Conservation (phyloP, 2,888 invertebrate species). For the Cistogaster globosa region DNA sequence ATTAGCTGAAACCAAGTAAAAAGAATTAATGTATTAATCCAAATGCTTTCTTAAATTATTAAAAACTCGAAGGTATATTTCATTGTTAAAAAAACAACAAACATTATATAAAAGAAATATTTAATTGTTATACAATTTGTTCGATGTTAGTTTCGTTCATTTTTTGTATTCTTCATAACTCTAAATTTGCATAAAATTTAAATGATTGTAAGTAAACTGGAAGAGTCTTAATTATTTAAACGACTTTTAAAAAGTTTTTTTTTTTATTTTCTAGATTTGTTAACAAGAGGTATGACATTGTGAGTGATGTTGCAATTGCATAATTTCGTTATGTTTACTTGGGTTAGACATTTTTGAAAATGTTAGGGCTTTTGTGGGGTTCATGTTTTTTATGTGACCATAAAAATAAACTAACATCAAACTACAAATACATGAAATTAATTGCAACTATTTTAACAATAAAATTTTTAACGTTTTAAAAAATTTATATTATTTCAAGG, state of each 20-base stretch:
- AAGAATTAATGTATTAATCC: no score
- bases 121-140: no score
- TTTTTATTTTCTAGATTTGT: neutral
- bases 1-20: no score
- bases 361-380: neutral
- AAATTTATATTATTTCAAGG: neutral
- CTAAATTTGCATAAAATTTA: neutral
- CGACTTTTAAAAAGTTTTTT: neutral
- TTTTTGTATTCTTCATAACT: no score
- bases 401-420: slow-evolving; percentile 51
- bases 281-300: slow-evolving; percentile 3
- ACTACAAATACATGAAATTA: slow-evolving; percentile 32
- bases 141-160: no score
- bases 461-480: neutral
- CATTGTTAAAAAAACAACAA: no score
- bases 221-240: neutral
- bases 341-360: neutral
- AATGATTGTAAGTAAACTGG: neutral
- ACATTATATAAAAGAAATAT: no score
- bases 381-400: slow-evolving; percentile 18
- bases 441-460: neutral
- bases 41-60: no score
- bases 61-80: no score
- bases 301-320: slow-evolving; percentile 22
- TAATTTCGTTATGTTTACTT: neutral